Percentiles rank a stretch among this genome's conserved stretches.
phyloP scores from a whole-genome alignment of 2,888 invertebrate species.

The Ichneumon xanthorius region DNA sequence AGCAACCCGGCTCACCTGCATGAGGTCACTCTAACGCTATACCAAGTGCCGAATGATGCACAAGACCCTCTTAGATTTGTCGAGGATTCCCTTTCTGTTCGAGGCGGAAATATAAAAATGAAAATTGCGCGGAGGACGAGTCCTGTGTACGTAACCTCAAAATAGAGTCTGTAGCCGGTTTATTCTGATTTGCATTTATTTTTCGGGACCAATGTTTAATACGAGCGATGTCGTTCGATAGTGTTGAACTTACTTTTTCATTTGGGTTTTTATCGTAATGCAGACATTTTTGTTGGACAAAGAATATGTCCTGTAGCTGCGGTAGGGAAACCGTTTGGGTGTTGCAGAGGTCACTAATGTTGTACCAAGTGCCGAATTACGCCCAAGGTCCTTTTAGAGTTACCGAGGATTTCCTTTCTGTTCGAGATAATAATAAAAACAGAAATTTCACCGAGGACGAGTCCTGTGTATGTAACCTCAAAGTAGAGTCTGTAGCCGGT shows the following conservation, averaged over 20 bases:
- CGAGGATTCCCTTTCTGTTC: not conserved
- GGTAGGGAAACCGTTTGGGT: too few relatives aligned
- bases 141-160: too few relatives aligned
- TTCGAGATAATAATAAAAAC: not conserved
- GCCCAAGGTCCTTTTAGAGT: not conserved
- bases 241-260: not conserved
- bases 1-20: conserved; percentile 38
- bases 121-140: not conserved
- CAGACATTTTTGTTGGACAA: not conserved
- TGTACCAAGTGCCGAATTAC: not conserved
- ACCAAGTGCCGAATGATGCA: conserved; percentile 7
- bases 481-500: not conserved
- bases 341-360: too few relatives aligned
- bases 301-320: not conserved
- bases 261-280: not conserved
- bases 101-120: not conserved
- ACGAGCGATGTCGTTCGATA: not conserved
- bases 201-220: not conserved
- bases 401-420: not conserved
- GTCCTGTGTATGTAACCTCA: too few relatives aligned
- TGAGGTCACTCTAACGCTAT: conserved; percentile 24
- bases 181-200: not conserved
- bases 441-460: not conserved
- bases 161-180: not conserved
- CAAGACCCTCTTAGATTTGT: not conserved